These are phyloP conservation scores for Protodeltote pygarga DNA, from an alignment of 2,888 invertebrate species.

Conservation along the genomic window DNA sequence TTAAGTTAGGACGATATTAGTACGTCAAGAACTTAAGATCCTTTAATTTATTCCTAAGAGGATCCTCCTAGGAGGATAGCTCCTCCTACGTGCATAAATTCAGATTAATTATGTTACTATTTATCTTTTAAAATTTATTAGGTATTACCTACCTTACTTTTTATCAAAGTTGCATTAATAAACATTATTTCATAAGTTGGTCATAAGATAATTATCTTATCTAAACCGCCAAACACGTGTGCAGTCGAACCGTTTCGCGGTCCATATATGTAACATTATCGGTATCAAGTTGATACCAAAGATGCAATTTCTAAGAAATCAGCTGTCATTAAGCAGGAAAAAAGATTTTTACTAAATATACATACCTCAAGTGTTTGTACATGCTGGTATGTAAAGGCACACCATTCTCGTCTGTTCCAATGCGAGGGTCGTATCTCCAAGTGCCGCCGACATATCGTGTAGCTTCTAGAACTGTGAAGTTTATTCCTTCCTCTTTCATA, in stretches of 20 bases:
- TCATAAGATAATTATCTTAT: no score
- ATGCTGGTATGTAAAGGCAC: conserved; percentile 89
- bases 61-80: no score
- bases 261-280: neutral
- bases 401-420: conserved; percentile 86
- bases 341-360: neutral
- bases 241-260: neutral
- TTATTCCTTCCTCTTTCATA: conserved; percentile 71
- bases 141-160: no score
- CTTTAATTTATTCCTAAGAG: no score
- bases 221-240: no score
- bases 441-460: conserved; percentile 77
- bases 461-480: conserved; percentile 74
- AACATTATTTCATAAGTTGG: no score
- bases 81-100: no score
- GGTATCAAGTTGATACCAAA: neutral
- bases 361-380: conserved; percentile 89
- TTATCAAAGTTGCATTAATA: no score
- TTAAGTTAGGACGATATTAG: no score
- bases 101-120: no score
- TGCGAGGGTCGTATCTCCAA: conserved; percentile 80
- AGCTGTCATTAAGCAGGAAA: neutral
- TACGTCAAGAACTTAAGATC: no score
- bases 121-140: no score
- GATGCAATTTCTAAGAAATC: neutral